These are phyloP conservation scores for Yasuhikotakia modesta DNA, from an alignment of 2,797 vertebrate genomes.

Conservation along the genomic window DNA sequence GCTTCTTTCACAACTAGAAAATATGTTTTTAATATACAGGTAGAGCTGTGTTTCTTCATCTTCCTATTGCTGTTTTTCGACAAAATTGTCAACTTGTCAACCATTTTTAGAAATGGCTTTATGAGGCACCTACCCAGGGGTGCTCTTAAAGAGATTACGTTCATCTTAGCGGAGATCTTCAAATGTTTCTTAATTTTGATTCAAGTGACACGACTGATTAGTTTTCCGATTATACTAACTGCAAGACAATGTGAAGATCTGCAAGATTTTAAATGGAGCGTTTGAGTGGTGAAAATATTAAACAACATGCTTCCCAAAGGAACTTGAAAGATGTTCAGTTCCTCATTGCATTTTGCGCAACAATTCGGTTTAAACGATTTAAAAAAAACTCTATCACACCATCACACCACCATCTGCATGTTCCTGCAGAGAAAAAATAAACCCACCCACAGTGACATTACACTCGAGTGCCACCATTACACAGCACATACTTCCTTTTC, in stretches of 20 bases:
- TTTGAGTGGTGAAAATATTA: neutral
- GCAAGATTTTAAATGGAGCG: neutral
- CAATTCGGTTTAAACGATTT: neutral
- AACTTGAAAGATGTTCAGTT: neutral
- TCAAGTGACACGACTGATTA: neutral
- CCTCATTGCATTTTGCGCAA: neutral
- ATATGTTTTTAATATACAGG: neutral
- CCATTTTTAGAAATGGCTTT: neutral
- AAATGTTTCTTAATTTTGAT: neutral
- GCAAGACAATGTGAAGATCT: neutral
- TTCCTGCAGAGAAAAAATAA: neutral
- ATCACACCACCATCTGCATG: conserved; percentile 1
- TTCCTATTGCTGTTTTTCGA: neutral
- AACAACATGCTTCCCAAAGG: neutral
- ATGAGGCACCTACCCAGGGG: neutral
- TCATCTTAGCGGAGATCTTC: neutral
- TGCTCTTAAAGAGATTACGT: neutral
- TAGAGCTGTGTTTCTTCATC: neutral
- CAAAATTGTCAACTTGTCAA: neutral
- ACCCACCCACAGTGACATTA: neutral
- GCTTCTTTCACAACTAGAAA: neutral
- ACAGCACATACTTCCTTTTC: neutral
- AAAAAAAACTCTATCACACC: neutral
- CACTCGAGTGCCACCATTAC: neutral
- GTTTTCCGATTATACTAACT: neutral